These are phyloP conservation scores for Pelosia muscerda DNA, from an alignment of 2,888 invertebrate genomes.

Conservation along the genomic window DNA sequence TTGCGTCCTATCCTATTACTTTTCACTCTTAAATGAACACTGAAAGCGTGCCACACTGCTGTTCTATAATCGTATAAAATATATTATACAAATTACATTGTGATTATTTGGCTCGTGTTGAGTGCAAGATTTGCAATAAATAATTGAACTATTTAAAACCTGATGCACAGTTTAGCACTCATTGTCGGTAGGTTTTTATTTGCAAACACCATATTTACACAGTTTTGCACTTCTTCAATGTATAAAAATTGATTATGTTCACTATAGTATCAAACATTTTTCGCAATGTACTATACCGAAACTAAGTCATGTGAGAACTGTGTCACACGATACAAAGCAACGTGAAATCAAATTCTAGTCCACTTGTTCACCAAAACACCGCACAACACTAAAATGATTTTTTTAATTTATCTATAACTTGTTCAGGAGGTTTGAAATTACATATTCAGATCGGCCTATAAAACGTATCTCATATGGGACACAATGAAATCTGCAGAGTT, in stretches of 20 bases:
- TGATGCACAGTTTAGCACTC: conserved; percentile 71
- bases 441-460: conserved; percentile 41
- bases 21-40: conserved; percentile 60
- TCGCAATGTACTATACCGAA: conserved; percentile 21
- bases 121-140: conserved; percentile 78
- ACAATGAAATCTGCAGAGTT: conserved; percentile 68
- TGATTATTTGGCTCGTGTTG: conserved; percentile 78
- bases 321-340: conserved; percentile 30
- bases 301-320: conserved; percentile 28
- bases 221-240: conserved; percentile 23
- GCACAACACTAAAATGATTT: conserved; percentile 15
- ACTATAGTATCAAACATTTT: conserved; percentile 27
- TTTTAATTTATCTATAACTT: conserved; percentile 5
- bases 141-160: conserved; percentile 78
- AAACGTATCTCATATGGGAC: conserved; percentile 38
- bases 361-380: conserved; percentile 18
- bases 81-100: conserved; percentile 82
- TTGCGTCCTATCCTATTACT: conserved; percentile 56
- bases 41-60: conserved; percentile 79
- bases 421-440: conserved; percentile 33
- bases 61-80: conserved; percentile 63
- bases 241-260: conserved; percentile 23
- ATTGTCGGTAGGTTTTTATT: conserved; percentile 58
- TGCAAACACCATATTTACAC: conserved; percentile 48
- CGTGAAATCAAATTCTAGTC: conserved; percentile 17